These are phyloP conservation scores for Syritta pipiens DNA, from an alignment of 2,888 invertebrate genomes.

Conservation along the genomic window DNA sequence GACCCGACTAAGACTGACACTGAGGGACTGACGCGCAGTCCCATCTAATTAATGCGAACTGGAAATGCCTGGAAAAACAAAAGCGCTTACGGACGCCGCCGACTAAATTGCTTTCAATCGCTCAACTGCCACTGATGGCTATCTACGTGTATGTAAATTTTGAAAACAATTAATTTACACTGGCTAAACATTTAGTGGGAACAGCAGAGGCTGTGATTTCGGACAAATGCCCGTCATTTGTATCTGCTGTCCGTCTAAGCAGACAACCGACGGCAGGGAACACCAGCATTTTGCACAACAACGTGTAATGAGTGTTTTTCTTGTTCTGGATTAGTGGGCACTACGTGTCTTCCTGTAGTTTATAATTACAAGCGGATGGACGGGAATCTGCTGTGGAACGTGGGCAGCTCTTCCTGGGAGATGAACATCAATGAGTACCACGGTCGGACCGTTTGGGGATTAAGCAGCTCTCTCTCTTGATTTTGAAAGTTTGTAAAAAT, in stretches of 20 bases:
- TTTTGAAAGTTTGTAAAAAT: too few relatives aligned
- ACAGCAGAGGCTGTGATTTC: constrained; percentile 57
- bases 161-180: constrained; percentile 62
- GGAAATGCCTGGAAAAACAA: constrained; percentile 31
- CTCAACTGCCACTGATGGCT: constrained; percentile 49
- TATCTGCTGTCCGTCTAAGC: constrained; percentile 17
- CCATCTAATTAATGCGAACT: constrained; percentile 51
- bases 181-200: constrained; percentile 53
- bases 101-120: constrained; percentile 49
- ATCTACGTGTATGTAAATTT: constrained; percentile 61
- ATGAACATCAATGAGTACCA: too few relatives aligned
- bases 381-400: too few relatives aligned
- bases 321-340: neutral
- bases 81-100: constrained; percentile 38
- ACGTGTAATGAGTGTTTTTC: constrained; percentile 22
- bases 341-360: too few relatives aligned
- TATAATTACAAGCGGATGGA: too few relatives aligned
- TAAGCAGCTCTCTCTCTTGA: too few relatives aligned
- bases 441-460: too few relatives aligned
- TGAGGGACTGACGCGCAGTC: neutral
- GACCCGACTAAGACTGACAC: constrained; percentile 8
- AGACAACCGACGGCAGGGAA: constrained; percentile 19
- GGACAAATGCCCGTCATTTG: constrained; percentile 52
- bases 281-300: too few relatives aligned
- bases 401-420: too few relatives aligned